These are phyloP conservation scores for Meandrina meandrites DNA, from an alignment of 92 coral and sea anemone species.

Conservation along the genomic window DNA sequence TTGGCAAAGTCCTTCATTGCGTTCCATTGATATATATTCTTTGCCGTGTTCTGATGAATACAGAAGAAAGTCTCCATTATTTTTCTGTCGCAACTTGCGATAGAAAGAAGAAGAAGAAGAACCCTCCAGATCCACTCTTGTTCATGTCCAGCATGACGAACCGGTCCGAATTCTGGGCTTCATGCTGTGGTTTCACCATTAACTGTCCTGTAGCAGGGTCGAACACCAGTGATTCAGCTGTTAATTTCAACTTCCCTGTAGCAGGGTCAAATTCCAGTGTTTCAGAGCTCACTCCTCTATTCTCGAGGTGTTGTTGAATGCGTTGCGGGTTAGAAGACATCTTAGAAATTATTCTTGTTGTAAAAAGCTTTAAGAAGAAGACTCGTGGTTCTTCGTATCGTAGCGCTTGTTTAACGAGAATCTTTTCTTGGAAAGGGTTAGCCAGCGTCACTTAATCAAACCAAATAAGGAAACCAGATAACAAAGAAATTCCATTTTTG, in stretches of 20 bases:
- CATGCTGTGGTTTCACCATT: constrained; percentile 48
- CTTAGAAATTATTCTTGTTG: not conserved
- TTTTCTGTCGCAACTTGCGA: not conserved
- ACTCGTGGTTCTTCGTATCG: not conserved
- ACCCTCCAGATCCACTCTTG: constrained; percentile 75
- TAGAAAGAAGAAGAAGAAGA: constrained; percentile 32
- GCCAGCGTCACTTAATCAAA: not conserved
- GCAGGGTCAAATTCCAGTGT: constrained; percentile 73
- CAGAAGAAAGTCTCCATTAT: not conserved
- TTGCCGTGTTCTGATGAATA: not conserved
- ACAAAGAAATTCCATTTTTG: not conserved
- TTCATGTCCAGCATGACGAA: constrained; percentile 73
- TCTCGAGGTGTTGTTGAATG: constrained; percentile 49
- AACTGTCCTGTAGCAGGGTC: too few species aligned
- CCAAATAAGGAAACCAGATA: not conserved
- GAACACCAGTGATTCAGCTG: too few species aligned
- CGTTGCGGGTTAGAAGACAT: constrained; percentile 36
- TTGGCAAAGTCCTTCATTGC: not conserved
- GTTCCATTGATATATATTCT: not conserved
- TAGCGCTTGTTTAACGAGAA: not conserved
- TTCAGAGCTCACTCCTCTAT: constrained; percentile 39
- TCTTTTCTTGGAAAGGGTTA: constrained; percentile 19
- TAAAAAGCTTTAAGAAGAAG: not conserved
- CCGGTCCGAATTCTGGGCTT: constrained; percentile 46
- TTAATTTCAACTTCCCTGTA: constrained; percentile 83